A percentile compares a stretch with the other conserved stretches of the same genome.
phyloP scores from a whole-genome alignment of 2,797 vertebrate species.

The Sebastes wilsoni region DNA sequence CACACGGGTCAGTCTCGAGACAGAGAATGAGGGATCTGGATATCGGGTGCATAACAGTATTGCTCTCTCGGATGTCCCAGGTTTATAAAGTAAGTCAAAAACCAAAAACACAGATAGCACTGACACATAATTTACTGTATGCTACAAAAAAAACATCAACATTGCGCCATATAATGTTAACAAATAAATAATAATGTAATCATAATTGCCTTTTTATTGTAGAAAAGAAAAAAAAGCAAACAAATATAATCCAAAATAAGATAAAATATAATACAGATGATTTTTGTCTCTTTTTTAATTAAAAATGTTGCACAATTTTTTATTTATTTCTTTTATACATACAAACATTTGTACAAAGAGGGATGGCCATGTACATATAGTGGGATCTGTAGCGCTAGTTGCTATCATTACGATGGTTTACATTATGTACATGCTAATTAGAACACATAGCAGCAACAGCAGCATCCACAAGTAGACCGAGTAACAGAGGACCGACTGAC shows the following conservation, averaged over 20 bases:
- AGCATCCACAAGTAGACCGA: constrained; percentile 80
- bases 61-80: constrained; percentile 87
- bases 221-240: constrained; percentile 86
- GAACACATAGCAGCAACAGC: constrained; percentile 84
- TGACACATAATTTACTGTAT: constrained; percentile 90
- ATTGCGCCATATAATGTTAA: constrained; percentile 81
- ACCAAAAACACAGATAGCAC: constrained; percentile 84
- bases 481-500: constrained; percentile 56
- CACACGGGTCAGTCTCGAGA: constrained; percentile 79
- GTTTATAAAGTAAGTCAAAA: constrained; percentile 89
- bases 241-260: constrained; percentile 84
- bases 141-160: constrained; percentile 74
- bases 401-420: constrained; percentile 91
- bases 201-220: constrained; percentile 87
- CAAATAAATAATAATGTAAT: constrained; percentile 95
- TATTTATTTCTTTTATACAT: constrained; percentile 85
- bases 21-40: constrained; percentile 74
- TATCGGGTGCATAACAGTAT: constrained; percentile 81
- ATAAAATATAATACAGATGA: constrained; percentile 85
- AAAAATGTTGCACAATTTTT: constrained; percentile 83
- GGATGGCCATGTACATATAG: constrained; percentile 86
- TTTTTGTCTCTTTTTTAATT: constrained; percentile 81
- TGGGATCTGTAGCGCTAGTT: constrained; percentile 87
- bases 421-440: constrained; percentile 92
- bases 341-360: constrained; percentile 91